A percentile compares a stretch with the other conserved stretches of the same genome.
These are phyloP conservation scores for Merodon equestris DNA, from an alignment of 2,888 invertebrate species.

Conservation along the genomic window DNA sequence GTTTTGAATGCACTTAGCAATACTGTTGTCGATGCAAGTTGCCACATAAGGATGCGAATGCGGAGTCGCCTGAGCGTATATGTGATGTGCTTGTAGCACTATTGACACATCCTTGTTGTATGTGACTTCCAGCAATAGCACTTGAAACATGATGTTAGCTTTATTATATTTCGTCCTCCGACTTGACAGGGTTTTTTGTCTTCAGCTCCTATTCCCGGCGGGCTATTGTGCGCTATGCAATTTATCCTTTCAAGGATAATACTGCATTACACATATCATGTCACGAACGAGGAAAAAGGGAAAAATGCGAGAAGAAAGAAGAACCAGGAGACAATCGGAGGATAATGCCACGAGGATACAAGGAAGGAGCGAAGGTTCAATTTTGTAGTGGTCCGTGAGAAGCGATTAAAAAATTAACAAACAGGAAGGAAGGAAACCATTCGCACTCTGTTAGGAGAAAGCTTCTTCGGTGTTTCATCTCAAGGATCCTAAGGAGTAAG, in stretches of 20 bases:
- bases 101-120: constrained; percentile 57
- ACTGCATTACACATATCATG: constrained; percentile 56
- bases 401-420: constrained; percentile 60
- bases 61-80: not conserved
- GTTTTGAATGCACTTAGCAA: constrained; percentile 63
- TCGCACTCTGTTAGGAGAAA: not conserved
- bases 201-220: constrained; percentile 38
- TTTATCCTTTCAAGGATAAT: constrained; percentile 66
- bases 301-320: no score
- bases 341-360: constrained; percentile 45
- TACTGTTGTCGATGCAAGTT: constrained; percentile 46
- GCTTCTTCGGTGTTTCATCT: constrained; percentile 22
- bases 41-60: constrained; percentile 35
- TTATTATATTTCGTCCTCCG: constrained; percentile 63
- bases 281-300: constrained; percentile 55
- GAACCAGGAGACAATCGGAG: constrained; percentile 35
- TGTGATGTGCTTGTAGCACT: constrained; percentile 33
- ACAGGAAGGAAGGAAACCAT: constrained; percentile 31
- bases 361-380: constrained; percentile 32
- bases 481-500: constrained; percentile 21
- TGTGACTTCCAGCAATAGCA: constrained; percentile 61
- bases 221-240: constrained; percentile 61
- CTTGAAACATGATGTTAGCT: constrained; percentile 68
- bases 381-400: constrained; percentile 47
- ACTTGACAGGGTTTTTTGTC: constrained; percentile 47